Evolutionary conservation across 2,888 invertebrate genomes (phyloP).

Genomic region (Phengaris alcon): DNA sequence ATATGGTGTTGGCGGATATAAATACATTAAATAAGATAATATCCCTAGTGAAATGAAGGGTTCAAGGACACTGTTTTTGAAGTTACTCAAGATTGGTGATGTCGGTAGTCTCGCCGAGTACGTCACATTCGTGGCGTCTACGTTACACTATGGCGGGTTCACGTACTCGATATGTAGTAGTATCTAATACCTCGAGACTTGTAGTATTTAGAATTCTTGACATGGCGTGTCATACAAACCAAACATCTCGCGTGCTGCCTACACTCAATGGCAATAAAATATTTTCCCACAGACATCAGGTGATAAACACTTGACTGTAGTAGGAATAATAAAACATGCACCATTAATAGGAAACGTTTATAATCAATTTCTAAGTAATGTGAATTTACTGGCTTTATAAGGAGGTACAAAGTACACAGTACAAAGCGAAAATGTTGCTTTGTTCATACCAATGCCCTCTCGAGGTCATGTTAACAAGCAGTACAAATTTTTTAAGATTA

Average conservation of each 20-base stretch:
- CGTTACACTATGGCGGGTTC: constrained; percentile 69
- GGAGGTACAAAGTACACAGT: constrained; percentile 19
- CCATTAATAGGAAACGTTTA: background rate
- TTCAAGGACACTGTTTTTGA: background rate
- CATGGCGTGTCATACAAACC: constrained; percentile 16
- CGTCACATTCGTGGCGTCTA: constrained; percentile 69
- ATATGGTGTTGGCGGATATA: constrained; percentile 68
- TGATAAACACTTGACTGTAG: background rate
- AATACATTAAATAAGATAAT: constrained; percentile 47
- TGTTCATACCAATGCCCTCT: constrained; percentile 34
- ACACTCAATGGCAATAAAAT: constrained; percentile 12
- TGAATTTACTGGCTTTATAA: constrained; percentile 34
- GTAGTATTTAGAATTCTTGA: constrained; percentile 26
- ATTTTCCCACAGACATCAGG: constrained; percentile 1
- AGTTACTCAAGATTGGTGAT: background rate
- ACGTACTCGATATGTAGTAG: constrained; percentile 36
- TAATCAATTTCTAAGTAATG: constrained; percentile 30
- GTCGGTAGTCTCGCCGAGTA: background rate
- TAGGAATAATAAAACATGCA: background rate
- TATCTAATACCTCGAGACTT: constrained; percentile 1
- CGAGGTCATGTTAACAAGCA: constrained; percentile 23
- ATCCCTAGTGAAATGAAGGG: background rate
- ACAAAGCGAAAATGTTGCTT: constrained; percentile 39
- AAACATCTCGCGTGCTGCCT: constrained; percentile 9
- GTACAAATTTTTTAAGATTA: constrained; percentile 5